phyloP scores from a whole-genome alignment of 2,113 vertebrate genomes.

The Aldabrachelys gigantea region DNA sequence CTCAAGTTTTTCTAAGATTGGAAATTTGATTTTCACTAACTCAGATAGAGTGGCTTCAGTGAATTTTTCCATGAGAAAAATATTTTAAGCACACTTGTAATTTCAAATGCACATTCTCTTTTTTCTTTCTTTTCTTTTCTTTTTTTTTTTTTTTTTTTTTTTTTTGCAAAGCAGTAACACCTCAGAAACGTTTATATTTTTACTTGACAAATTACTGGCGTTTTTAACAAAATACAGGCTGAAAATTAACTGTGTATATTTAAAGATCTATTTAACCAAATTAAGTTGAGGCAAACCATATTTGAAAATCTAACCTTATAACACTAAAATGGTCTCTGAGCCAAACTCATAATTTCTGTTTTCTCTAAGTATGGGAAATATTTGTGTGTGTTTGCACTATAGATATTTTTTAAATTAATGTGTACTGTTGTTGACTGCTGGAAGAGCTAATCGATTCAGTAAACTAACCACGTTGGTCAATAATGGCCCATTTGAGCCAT shows the following conservation, averaged over 20 bases:
- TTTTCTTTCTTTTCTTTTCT: too few relatives aligned
- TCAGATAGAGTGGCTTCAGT: neutral
- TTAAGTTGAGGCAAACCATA: neutral
- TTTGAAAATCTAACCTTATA: neutral
- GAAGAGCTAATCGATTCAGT: neutral
- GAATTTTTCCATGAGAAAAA: neutral
- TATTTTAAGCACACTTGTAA: neutral
- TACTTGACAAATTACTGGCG: neutral
- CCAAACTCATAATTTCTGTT: neutral
- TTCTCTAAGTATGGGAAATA: neutral
- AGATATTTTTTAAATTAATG: constrained; percentile 35
- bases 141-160: fast-evolving
- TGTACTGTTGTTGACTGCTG: neutral
- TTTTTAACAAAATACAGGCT: neutral
- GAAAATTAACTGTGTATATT: neutral
- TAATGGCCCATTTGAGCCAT: neutral
- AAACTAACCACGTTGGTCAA: neutral
- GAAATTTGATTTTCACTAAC: neutral
- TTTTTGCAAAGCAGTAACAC: neutral
- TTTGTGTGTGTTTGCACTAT: constrained; percentile 3
- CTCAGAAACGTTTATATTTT: neutral
- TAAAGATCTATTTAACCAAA: neutral
- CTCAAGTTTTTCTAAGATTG: neutral
- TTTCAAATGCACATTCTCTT: neutral
- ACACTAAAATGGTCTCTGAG: neutral